phyloP scores from a whole-genome alignment of 2,113 vertebrate genomes.

The Eonycteris spelaea region DNA sequence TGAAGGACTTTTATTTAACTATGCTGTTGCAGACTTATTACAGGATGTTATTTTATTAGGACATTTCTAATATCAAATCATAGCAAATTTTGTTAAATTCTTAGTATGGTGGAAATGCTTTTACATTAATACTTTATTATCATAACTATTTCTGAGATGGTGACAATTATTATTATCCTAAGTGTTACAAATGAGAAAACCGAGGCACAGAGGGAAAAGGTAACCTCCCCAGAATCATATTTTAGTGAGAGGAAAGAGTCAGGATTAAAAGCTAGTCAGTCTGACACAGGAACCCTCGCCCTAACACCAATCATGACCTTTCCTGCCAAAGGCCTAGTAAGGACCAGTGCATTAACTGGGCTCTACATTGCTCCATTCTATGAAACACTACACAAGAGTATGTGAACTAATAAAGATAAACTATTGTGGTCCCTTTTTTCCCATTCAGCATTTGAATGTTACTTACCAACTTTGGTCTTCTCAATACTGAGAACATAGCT shows the following conservation, averaged over 20 bases:
- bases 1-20: neutral
- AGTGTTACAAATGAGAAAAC: neutral
- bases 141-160: neutral
- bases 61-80: neutral
- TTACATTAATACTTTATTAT: neutral
- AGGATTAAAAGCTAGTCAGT: neutral
- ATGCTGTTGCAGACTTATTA: neutral
- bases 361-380: neutral
- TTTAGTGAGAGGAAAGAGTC: neutral
- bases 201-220: neutral
- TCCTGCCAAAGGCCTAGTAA: neutral
- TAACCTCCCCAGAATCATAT: neutral
- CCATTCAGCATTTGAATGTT: too few relatives aligned
- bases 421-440: neutral
- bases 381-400: neutral
- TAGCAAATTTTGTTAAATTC: neutral
- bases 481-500: neutral
- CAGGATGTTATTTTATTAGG: neutral
- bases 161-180: neutral
- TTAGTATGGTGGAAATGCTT: neutral
- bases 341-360: neutral
- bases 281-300: neutral
- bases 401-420: neutral
- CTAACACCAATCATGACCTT: too few relatives aligned
- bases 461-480: neutral